These are phyloP conservation scores for Drosophila varians DNA, from an alignment of 1,140 invertebrate genomes.

Conservation along the genomic window DNA sequence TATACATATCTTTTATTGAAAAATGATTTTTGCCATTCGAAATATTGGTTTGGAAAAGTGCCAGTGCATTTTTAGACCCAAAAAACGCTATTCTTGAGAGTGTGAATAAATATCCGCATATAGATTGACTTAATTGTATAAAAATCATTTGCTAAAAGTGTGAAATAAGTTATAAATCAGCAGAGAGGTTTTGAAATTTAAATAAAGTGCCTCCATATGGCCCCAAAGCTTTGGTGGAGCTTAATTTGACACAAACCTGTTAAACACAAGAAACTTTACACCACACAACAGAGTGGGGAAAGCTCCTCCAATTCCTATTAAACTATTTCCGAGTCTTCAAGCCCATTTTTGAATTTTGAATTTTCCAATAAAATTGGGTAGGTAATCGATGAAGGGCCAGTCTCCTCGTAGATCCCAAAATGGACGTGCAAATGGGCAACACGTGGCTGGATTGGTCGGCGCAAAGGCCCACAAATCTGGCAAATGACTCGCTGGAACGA, in stretches of 20 bases:
- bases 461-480: constrained; percentile 6
- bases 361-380: constrained; percentile 16
- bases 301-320: neutral
- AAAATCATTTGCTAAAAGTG: neutral
- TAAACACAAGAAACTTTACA: neutral
- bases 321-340: neutral
- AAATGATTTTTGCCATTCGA: too few relatives aligned
- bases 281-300: constrained; percentile 4
- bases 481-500: constrained; percentile 3
- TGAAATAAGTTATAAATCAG: neutral
- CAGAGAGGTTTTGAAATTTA: neutral
- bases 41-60: too few relatives aligned
- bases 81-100: too few relatives aligned
- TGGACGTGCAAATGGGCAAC: constrained; percentile 31
- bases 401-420: constrained; percentile 19
- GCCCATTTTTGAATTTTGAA: neutral
- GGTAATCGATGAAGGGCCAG: constrained; percentile 16
- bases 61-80: too few relatives aligned
- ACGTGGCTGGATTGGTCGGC: constrained; percentile 18
- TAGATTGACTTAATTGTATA: neutral
- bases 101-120: neutral
- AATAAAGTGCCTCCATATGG: neutral
- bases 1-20: too few relatives aligned
- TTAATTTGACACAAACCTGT: constrained; percentile 11
- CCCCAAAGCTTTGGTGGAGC: neutral